Conservation (phyloP, 2,113 vertebrate genomes). For the Phocoena phocoena region DNA sequence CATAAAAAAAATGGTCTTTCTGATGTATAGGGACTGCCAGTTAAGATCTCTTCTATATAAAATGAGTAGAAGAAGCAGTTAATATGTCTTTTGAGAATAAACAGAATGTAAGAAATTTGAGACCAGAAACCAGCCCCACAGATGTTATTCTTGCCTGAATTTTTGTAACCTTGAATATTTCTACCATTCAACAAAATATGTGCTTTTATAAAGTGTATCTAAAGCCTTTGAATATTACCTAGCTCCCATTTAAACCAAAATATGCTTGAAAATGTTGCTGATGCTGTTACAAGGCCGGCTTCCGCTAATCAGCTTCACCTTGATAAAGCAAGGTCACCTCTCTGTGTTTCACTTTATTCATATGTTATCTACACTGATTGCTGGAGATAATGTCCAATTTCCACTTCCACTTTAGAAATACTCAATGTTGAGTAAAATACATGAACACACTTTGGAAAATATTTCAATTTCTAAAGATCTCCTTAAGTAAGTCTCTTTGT, state of each 20-base stretch:
- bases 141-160: neutral
- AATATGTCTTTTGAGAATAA: neutral
- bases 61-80: neutral
- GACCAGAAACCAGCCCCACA: accelerated
- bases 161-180: neutral
- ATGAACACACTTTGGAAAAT: neutral
- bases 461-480: neutral
- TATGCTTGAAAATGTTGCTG: neutral
- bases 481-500: neutral
- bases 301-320: neutral
- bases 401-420: neutral
- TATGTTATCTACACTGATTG: neutral
- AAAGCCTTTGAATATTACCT: neutral
- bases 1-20: neutral
- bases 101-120: neutral
- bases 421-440: neutral
- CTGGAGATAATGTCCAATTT: neutral
- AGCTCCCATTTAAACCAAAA: neutral
- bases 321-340: neutral
- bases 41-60: neutral
- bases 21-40: accelerated
- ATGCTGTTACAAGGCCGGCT: neutral
- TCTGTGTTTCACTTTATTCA: neutral
- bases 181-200: neutral
- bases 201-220: neutral